phyloP scores from a whole-genome alignment of 2,888 invertebrate species.

The Rhamnusium bicolor region DNA sequence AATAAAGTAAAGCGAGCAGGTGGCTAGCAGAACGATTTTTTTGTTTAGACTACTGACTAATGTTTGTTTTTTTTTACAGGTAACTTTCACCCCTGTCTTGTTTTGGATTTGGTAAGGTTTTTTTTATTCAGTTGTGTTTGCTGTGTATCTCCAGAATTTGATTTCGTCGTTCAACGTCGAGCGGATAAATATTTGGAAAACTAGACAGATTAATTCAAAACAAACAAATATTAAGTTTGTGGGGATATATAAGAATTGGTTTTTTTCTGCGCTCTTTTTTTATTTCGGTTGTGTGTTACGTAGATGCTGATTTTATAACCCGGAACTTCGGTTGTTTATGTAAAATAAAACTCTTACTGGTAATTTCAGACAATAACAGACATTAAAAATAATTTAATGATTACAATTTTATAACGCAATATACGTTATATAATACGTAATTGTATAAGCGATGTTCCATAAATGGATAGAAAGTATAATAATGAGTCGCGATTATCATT shows the following conservation, averaged over 20 bases:
- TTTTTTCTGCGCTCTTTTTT: background rate
- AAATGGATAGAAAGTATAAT: background rate
- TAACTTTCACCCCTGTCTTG: conserved; percentile 13
- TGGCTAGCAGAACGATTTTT: conserved; percentile 21
- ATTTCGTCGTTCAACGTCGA: background rate
- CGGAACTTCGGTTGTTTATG: conserved; percentile 10
- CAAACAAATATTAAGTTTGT: background rate
- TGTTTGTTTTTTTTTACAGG: conserved; percentile 33
- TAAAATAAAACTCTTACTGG: background rate
- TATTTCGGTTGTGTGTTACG: background rate
- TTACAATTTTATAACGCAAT: conserved; percentile 7
- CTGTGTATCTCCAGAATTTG: background rate
- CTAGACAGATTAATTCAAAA: background rate
- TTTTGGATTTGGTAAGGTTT: conserved; percentile 1
- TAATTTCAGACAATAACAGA: conserved; percentile 26
- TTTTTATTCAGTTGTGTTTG: background rate
- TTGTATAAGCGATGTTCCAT: background rate
- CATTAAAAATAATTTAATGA: conserved; percentile 33
- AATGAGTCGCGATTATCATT: background rate
- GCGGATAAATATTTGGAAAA: background rate
- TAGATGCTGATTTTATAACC: conserved; percentile 5
- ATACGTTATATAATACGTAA: background rate
- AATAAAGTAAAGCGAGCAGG: conserved; percentile 33
- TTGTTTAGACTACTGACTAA: conserved; percentile 22
- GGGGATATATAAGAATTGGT: background rate